Evolutionary conservation across 2,888 invertebrate genomes (phyloP).

Genomic region (Drosophila multiciliata): DNA sequence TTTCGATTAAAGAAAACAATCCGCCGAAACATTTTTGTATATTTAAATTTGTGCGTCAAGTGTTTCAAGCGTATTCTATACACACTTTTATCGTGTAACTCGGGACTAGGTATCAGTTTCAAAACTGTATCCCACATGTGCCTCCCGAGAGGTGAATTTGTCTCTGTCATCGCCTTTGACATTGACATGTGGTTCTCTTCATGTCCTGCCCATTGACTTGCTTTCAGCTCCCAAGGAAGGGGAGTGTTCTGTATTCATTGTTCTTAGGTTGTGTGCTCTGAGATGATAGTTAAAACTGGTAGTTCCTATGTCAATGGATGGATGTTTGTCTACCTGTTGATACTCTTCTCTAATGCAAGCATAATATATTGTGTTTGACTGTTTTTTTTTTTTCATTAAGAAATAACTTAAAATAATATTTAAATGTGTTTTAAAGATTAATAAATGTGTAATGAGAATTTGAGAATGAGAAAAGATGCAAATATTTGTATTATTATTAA

Average conservation of each 20-base stretch:
- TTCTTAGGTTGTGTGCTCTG: constrained; percentile 34
- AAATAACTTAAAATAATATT: not conserved
- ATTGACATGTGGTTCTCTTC: constrained; percentile 73
- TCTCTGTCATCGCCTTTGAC: constrained; percentile 78
- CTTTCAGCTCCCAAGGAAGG: not conserved
- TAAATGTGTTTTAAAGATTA: not conserved
- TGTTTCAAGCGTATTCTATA: constrained; percentile 18
- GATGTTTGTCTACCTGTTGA: not conserved
- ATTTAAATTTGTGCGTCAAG: constrained; percentile 63
- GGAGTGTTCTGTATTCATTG: constrained; percentile 26
- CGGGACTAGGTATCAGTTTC: constrained; percentile 36
- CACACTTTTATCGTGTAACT: constrained; percentile 20
- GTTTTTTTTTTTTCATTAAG: not conserved
- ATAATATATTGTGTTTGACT: not conserved
- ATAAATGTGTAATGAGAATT: not conserved
- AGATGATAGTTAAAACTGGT: constrained; percentile 29
- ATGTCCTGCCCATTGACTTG: constrained; percentile 23
- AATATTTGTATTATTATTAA: not conserved
- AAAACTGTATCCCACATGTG: constrained; percentile 8
- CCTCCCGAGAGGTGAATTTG: constrained; percentile 56
- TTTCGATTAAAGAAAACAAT: constrained; percentile 61
- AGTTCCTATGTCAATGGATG: constrained; percentile 10
- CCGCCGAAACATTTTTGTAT: constrained; percentile 40
- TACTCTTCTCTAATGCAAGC: not conserved
- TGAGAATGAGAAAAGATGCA: not conserved